Conservation (phyloP, 2,888 invertebrate genomes). For the Microctonus brassicae region DNA sequence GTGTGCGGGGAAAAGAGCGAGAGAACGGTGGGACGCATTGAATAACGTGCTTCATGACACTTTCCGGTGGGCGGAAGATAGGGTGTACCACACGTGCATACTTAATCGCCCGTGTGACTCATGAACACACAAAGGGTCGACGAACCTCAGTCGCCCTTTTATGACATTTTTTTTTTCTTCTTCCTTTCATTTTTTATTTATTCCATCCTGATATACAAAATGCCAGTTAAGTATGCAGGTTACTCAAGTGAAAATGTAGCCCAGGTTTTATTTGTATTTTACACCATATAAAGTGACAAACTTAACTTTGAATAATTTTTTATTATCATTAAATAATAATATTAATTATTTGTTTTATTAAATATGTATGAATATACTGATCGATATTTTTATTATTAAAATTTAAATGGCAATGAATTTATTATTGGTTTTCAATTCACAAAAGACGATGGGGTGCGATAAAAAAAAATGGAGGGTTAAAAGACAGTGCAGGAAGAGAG, state of each 20-base stretch:
- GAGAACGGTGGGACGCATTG: constrained; percentile 33
- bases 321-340: too few species aligned
- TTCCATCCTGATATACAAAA: constrained; percentile 32
- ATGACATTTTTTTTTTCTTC: neutral
- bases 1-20: neutral
- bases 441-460: neutral
- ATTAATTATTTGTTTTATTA: too few species aligned
- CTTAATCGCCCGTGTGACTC: constrained; percentile 55
- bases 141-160: constrained; percentile 49
- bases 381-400: too few species aligned
- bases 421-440: neutral
- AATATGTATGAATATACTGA: too few species aligned
- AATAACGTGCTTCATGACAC: constrained; percentile 57
- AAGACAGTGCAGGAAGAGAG: too few species aligned
- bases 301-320: too few species aligned
- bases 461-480: too few species aligned
- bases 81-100: constrained; percentile 54
- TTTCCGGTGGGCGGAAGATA: constrained; percentile 59
- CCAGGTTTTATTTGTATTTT: neutral
- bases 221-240: constrained; percentile 14
- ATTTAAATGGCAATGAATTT: neutral
- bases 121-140: constrained; percentile 51
- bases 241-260: neutral
- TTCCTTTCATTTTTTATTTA: neutral
- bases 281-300: neutral